Evolutionary conservation across 2,888 invertebrate genomes (phyloP).

Genomic region (Tenthredo amoena): DNA sequence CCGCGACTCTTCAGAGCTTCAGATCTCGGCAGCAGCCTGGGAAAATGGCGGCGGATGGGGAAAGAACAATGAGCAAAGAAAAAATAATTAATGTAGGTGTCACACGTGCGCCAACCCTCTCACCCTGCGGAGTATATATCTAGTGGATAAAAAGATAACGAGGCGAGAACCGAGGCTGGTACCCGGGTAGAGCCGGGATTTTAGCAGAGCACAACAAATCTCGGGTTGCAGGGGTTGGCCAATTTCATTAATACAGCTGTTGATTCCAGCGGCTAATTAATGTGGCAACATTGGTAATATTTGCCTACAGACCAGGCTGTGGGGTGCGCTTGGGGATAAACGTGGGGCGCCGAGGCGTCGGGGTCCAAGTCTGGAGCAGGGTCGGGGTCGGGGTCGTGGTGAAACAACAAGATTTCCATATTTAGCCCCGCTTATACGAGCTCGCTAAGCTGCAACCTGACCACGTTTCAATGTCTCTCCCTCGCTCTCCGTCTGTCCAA

Average conservation of each 20-base stretch:
- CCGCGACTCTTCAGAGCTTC: background rate
- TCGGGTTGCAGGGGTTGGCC: conserved; percentile 28
- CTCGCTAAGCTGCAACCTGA: conserved; percentile 51
- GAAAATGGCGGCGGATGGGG: conserved; percentile 60
- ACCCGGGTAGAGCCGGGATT: background rate
- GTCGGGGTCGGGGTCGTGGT: conserved; percentile 63
- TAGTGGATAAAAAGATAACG: conserved; percentile 70
- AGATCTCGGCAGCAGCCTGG: conserved; percentile 47
- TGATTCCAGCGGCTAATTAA: conserved; percentile 62
- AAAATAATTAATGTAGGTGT: conserved; percentile 75
- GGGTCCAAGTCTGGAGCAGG: conserved; percentile 61
- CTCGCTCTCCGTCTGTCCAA: background rate
- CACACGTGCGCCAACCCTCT: conserved; percentile 66
- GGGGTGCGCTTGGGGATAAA: conserved; percentile 63
- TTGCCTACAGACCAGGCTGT: conserved; percentile 58
- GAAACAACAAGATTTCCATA: conserved; percentile 74
- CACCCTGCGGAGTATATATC: conserved; percentile 42
- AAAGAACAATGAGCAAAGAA: conserved; percentile 67
- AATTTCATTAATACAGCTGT: conserved; percentile 60
- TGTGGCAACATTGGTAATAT: conserved; percentile 61
- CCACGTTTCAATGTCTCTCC: conserved; percentile 55
- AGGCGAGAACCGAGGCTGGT: conserved; percentile 57
- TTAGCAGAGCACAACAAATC: conserved; percentile 40
- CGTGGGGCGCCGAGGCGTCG: conserved; percentile 59
- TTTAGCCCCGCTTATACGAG: conserved; percentile 64